Evolutionary conservation across 2,888 invertebrate genomes (phyloP), one percentile per base, ranked within the genome.

Genomic region (Catonia carolina): DNA sequence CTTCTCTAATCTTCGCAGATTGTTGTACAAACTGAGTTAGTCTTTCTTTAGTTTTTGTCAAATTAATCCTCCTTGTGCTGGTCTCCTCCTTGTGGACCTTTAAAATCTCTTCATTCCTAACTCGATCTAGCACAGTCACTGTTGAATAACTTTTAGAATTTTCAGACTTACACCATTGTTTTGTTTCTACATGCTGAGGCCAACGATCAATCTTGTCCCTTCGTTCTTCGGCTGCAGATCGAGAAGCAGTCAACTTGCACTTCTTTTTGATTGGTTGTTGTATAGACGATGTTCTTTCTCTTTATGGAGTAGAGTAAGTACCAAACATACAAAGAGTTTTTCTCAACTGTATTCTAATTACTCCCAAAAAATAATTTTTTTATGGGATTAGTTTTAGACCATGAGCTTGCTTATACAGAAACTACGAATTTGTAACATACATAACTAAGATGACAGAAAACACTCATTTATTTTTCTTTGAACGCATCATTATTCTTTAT

Each of bases 381-480:
- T 14, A 17, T 22, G 18, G 18, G 7, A 22, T 23, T 45, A 2
- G 23, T 45, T 45, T 45, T 27, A 45, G 27, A 17, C 14, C 45
- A 45, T n/a, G 22, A 7, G n/a, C 22, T 45, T n/a, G 23, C 31
- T 49, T 55, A 33, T 49, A 23, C 39, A 60, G 35, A 10, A 61
- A 20, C 60, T 67, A 69, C 12, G 68, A 55, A 60, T 69, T 69
- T 8, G 61, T 48, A 65, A 4, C 60, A 55, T 8, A 69, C 47
- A 50, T 69, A 67, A 35, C 68, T 55, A 5, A 65, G 60, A 58
- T 69, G 69, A 49, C 66, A 69, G 63, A 71, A 71, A 57, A 70
- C 63, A 61, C 68, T 66, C 60, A 70, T 57, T 45, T 69, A 69
- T 68, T 69, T 59, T 71, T 70, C 66, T 67, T 69, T 61, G 67